These are phyloP conservation scores for Sisyra nigra DNA, from an alignment of 2,888 invertebrate species.

Conservation along the genomic window DNA sequence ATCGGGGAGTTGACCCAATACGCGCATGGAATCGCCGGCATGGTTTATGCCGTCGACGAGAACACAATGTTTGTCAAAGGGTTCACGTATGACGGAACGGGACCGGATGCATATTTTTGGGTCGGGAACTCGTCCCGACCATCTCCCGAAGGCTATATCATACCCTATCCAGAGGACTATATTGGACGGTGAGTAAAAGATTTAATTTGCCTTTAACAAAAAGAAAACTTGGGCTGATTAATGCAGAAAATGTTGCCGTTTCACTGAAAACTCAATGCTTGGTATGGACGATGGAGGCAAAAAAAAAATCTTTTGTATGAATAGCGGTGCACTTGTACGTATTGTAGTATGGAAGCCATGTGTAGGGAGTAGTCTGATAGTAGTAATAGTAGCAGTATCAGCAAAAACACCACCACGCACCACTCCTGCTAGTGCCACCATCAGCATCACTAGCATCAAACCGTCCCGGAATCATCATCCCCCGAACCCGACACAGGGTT, in stretches of 20 bases:
- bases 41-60: conserved; percentile 78
- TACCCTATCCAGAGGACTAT: conserved; percentile 77
- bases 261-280: too few species aligned
- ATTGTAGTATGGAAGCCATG: too few species aligned
- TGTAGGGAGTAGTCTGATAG: too few species aligned
- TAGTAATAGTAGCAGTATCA: neutral
- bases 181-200: conserved; percentile 58
- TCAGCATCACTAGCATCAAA: neutral
- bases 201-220: too few species aligned
- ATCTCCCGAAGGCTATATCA: conserved; percentile 65
- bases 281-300: neutral
- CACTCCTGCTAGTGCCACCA: neutral
- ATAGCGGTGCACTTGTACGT: too few species aligned
- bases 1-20: conserved; percentile 59
- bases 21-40: conserved; percentile 67
- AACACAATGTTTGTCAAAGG: conserved; percentile 73
- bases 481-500: conserved; percentile 7
- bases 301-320: too few species aligned
- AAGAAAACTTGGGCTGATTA: neutral
- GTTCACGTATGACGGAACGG: conserved; percentile 78
- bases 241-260: neutral
- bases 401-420: neutral
- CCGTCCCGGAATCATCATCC: neutral
- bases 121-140: conserved; percentile 68
- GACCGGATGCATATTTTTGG: conserved; percentile 84